Evolutionary conservation across 1,140 invertebrate species (phyloP).

Genomic region (Theocolax elegans): DNA sequence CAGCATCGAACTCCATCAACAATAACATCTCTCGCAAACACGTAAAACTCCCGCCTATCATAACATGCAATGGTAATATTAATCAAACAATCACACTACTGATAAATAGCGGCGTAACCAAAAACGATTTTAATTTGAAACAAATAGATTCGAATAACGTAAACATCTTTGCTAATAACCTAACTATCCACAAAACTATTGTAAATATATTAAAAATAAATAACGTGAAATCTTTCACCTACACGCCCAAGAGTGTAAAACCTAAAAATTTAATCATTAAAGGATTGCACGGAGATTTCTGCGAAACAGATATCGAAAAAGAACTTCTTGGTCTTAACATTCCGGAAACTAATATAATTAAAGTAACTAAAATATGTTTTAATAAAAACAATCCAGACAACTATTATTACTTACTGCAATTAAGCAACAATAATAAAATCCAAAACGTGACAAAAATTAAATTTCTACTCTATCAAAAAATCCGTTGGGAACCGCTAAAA

Average conservation of each 20-base stretch:
- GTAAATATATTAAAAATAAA: too few relatives aligned
- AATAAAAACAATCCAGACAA: neutral
- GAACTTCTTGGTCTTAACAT: neutral
- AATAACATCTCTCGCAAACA: too few relatives aligned
- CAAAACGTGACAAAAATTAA: neutral
- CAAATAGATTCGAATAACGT: too few relatives aligned
- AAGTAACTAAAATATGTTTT: conserved; percentile 2
- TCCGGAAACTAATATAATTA: neutral
- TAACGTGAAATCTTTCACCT: neutral
- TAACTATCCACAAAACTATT: too few relatives aligned
- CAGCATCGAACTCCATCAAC: too few relatives aligned
- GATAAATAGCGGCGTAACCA: too few relatives aligned
- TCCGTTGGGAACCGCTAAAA: conserved; percentile 6
- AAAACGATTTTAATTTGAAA: too few relatives aligned
- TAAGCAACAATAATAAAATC: neutral
- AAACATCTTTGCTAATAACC: too few relatives aligned
- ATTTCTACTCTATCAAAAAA: neutral
- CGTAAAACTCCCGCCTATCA: too few relatives aligned
- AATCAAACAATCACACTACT: too few relatives aligned
- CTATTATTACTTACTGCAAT: neutral
- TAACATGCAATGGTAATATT: too few relatives aligned
- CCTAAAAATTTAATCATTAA: neutral
- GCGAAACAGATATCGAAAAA: neutral
- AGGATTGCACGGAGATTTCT: neutral
- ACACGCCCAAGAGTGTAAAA: conserved; percentile 3